These are phyloP conservation scores for Microtus pennsylvanicus DNA, from an alignment of 2,113 vertebrate species.

Conservation along the genomic window DNA sequence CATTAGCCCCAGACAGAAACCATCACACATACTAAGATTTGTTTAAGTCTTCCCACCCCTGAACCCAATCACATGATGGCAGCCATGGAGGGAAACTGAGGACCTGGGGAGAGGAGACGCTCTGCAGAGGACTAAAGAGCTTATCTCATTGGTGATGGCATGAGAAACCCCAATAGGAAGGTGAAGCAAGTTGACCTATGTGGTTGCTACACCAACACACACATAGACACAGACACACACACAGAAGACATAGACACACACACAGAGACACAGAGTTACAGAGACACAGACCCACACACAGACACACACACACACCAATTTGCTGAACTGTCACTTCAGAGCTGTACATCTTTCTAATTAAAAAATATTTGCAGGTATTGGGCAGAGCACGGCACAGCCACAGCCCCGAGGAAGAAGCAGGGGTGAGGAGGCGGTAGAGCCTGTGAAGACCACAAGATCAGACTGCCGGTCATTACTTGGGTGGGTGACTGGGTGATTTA, in stretches of 20 bases:
- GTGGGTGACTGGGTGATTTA: no score
- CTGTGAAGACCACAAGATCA: background rate
- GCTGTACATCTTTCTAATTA: background rate
- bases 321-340: background rate
- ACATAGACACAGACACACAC: background rate
- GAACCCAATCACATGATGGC: background rate
- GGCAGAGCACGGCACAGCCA: background rate
- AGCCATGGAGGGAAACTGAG: no score
- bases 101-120: background rate
- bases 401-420: background rate
- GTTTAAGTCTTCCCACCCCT: rapidly evolving
- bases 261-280: background rate
- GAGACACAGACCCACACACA: background rate
- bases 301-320: background rate
- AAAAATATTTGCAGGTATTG: background rate
- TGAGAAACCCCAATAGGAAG: rapidly evolving
- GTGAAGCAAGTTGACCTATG: background rate
- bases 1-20: background rate
- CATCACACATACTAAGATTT: background rate
- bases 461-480: background rate
- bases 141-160: background rate
- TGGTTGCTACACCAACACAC: background rate
- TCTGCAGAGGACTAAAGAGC: background rate
- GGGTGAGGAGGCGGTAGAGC: background rate
- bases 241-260: background rate